These are phyloP conservation scores for Lysiphlebus fabarum DNA, from an alignment of 1,140 invertebrate genomes.

Conservation along the genomic window DNA sequence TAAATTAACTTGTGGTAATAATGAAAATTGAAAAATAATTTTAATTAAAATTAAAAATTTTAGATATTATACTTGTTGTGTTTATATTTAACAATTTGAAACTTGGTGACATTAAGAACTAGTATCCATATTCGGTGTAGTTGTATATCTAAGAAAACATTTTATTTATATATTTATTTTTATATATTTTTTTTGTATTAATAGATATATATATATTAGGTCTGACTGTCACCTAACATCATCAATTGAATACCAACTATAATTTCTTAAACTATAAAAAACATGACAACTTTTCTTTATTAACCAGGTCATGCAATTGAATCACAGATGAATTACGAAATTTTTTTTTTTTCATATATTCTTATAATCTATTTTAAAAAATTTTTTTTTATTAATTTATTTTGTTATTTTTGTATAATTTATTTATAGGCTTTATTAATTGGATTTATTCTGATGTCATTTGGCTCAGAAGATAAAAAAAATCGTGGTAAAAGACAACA, in stretches of 20 bases:
- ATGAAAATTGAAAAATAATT: no score
- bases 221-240: slow-evolving; percentile 10
- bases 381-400: slow-evolving; percentile 1
- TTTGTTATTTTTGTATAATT: slow-evolving; percentile 18
- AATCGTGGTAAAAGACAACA: slow-evolving; percentile 49
- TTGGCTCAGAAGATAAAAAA: slow-evolving; percentile 35
- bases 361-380: neutral
- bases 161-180: slow-evolving; percentile 34
- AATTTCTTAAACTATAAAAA: slow-evolving; percentile 30
- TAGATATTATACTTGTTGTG: neutral
- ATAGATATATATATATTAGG: slow-evolving; percentile 10
- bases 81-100: neutral
- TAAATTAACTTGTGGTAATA: no score
- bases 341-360: no score
- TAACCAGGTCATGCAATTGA: slow-evolving; percentile 37
- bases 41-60: neutral
- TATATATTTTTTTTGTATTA: neutral
- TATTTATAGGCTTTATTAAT: slow-evolving; percentile 33
- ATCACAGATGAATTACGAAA: neutral
- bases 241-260: slow-evolving; percentile 41
- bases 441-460: slow-evolving; percentile 29
- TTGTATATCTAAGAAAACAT: slow-evolving; percentile 34
- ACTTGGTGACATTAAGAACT: slow-evolving; percentile 18
- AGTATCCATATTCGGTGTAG: slow-evolving; percentile 38
- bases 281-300: slow-evolving; percentile 35